Evolutionary conservation across 2,113 vertebrate species (phyloP), one percentile per base, ranked within the genome.

Genomic region (Hippopotamus amphibius): DNA sequence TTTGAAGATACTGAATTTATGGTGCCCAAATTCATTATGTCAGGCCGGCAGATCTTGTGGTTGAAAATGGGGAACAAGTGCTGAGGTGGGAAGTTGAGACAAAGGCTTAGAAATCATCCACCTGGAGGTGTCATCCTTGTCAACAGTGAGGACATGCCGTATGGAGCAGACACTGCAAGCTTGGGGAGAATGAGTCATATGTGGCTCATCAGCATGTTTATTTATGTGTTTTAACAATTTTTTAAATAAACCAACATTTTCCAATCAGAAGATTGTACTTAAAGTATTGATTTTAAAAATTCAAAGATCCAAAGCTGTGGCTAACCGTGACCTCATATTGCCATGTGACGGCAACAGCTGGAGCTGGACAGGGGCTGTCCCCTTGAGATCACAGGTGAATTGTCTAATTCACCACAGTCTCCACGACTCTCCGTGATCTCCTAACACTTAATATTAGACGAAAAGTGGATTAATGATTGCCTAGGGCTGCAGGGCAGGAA

Each of bases 201-300:
- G 7, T 59, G 93, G 22, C 50, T 84, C 71, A 59, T 37, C 28
- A 50, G 21, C 57, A 65, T 81, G 30, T 96, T 71, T 68, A 30
- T 57, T 50, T 79, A 26, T 87, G 26, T 80, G 30, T 55, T 95
- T 87, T 28, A 26, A 71, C 71, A 95, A 41, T 33, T 16, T 43
- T 24, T 55, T 61, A 76, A 95, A 66, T 66, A 86, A 86, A 21
- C 26, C 79, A 89, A 69, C 19, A 37, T 86, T 85, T 94, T 85
- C 55, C 90, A 86, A 93, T 93, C 66, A 84, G 90, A 43, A 90
- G 65, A 76, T 87, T 92, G 48, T 82, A 92, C 72, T 89, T 88
- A 63, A 95, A 82, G 94, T 88, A 48, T 22, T 69, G 61, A 55
- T 50, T 93, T 87, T 72, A 66, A 90, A 79, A 77, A 61, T 77